Evolutionary conservation across 1,140 invertebrate genomes (phyloP).

Genomic region (Yoshiicerus persimilis): DNA sequence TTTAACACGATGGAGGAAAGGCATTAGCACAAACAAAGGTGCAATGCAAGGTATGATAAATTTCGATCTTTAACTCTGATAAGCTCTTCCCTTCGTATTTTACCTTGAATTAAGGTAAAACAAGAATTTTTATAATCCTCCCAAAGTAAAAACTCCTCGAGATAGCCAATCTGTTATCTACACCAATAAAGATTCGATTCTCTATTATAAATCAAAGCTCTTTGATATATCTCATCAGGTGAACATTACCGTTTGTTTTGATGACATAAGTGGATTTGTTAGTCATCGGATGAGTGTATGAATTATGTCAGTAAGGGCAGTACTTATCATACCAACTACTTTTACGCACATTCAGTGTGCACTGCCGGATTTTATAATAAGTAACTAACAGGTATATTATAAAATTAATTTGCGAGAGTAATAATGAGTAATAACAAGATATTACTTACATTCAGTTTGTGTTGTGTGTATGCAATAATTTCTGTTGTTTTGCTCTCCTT

Average conservation of each 20-base stretch:
- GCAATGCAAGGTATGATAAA: background rate
- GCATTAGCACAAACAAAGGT: background rate
- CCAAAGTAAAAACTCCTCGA: background rate
- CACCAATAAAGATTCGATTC: background rate
- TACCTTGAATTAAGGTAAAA: constrained; percentile 14
- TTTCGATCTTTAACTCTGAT: background rate
- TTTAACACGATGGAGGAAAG: background rate
- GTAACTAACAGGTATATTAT: too few species aligned
- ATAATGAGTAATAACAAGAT: too few species aligned
- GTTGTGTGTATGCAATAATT: too few species aligned
- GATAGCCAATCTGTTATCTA: background rate
- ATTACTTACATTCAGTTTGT: too few species aligned
- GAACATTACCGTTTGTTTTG: background rate
- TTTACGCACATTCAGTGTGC: background rate
- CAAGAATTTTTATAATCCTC: background rate
- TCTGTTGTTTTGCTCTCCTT: too few species aligned
- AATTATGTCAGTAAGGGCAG: background rate
- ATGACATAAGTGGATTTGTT: background rate
- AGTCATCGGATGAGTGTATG: background rate
- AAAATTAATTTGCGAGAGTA: too few species aligned
- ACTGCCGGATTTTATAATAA: too few species aligned
- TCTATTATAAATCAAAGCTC: background rate
- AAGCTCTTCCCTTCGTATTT: background rate
- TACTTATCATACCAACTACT: background rate
- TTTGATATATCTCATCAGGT: background rate